Evolutionary conservation across 2,888 invertebrate species (phyloP), one percentile per base, ranked within the genome.

Genomic region (Dicranocentrus wangi): DNA sequence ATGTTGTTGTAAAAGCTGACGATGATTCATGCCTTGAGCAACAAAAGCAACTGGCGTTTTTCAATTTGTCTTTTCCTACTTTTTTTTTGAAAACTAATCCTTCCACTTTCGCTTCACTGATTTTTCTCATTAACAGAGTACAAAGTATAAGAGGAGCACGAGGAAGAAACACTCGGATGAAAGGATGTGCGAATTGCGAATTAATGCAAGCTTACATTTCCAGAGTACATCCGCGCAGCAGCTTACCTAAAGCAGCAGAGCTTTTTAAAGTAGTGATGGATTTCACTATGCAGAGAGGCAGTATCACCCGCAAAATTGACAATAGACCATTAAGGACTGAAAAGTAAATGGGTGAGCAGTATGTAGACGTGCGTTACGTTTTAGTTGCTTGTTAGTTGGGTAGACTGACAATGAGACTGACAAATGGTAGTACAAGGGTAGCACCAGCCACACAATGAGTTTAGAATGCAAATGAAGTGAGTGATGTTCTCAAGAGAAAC

Each of bases 331-430:
- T 80, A 61, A 80, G 28, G 73, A 73, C 28, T 47, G 73, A 53
- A 42, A 55, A 66, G 47, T 60, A 78, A 76, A 72, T n/a, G n/a
- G n/a, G n/a, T n/a, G n/a, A n/a, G n/a, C n/a, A n/a, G n/a, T n/a
- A n/a, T n/a, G n/a, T n/a, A n/a, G n/a, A n/a, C n/a, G n/a, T n/a
- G n/a, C n/a, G 47, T 25, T 51, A 28, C 19, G 17, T 32, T 53
- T 55, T 32, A 42, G 25, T 13, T 19, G 8, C 3, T 27, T 21
- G 7, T 5, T 55, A 23, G 51, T 17, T 65, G 15, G 39, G 32
- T 69, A 73, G 80, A 73, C 68, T 80, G 80, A 80, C 80, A 80
- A 80, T 21, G 60, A 73, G 80, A 73, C 68, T 80, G 80, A 80
- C 80, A 80, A 80, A 80, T 80, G 69, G 73, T 53, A 60, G 55